Conservation (phyloP, 2,113 vertebrate species). For the Promerops cafer region DNA sequence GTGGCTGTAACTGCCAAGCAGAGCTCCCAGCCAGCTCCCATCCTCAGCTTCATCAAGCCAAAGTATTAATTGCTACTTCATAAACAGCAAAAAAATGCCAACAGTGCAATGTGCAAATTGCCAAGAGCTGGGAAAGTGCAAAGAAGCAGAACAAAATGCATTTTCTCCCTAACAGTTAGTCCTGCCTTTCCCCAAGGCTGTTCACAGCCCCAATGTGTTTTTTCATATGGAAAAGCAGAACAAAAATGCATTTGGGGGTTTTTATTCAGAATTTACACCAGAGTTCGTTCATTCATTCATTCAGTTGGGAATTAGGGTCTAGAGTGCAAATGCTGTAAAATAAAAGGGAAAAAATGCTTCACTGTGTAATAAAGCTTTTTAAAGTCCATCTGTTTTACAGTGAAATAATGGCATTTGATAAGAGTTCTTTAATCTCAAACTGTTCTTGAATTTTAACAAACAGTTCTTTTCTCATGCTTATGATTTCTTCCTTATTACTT, state of each 20-base stretch:
- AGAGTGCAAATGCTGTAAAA: neutral
- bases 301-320: neutral
- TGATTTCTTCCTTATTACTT: neutral
- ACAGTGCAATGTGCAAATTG: neutral
- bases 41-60: neutral
- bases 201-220: no score
- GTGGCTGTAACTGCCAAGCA: accelerated
- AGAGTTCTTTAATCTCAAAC: neutral
- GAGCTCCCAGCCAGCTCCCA: neutral
- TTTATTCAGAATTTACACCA: neutral
- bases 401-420: neutral
- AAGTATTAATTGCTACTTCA: neutral
- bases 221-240: neutral
- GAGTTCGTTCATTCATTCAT: neutral
- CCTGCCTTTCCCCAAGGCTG: neutral
- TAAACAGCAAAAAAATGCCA: neutral
- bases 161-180: neutral
- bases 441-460: neutral
- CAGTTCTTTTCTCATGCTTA: neutral
- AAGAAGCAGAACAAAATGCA: neutral
- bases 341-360: neutral
- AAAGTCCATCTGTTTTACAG: neutral
- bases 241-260: neutral
- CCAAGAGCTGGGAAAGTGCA: neutral
- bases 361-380: neutral